These are phyloP conservation scores for Melinopterus prodromus DNA, from an alignment of 2,888 invertebrate genomes.

Conservation along the genomic window DNA sequence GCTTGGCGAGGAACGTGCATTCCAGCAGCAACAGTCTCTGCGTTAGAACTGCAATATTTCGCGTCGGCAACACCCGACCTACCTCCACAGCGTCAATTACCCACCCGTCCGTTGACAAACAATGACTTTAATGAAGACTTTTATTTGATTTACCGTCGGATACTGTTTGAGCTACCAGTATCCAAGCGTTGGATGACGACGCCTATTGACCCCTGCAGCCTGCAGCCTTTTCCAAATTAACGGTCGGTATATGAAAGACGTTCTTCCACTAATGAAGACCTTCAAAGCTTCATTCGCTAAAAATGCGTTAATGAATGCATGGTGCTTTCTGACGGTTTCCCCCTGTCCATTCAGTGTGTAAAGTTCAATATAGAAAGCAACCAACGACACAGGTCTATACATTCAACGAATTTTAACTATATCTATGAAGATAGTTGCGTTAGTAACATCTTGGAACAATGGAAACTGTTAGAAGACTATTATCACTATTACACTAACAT, in stretches of 20 bases:
- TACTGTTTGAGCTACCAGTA: background rate
- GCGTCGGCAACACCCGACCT: background rate
- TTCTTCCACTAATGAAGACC: background rate
- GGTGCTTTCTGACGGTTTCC: too few relatives aligned
- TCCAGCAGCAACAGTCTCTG: background rate
- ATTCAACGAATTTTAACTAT: too few relatives aligned
- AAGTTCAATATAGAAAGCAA: too few relatives aligned
- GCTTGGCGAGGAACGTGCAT: background rate
- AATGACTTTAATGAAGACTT: background rate
- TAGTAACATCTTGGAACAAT: too few relatives aligned
- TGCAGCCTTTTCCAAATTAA: background rate
- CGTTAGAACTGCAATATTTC: background rate
- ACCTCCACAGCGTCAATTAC: background rate
- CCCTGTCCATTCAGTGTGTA: too few relatives aligned
- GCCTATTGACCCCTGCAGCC: background rate
- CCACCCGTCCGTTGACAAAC: background rate
- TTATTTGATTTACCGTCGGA: background rate
- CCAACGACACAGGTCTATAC: too few relatives aligned
- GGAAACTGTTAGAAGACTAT: too few relatives aligned
- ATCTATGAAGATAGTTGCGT: too few relatives aligned
- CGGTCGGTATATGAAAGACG: background rate
- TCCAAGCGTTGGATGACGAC: background rate
- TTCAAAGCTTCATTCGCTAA: background rate
- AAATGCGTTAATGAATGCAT: too few relatives aligned
- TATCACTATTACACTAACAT: too few relatives aligned